phyloP scores from a whole-genome alignment of 2,113 vertebrate species.

The Alethe diademata region DNA sequence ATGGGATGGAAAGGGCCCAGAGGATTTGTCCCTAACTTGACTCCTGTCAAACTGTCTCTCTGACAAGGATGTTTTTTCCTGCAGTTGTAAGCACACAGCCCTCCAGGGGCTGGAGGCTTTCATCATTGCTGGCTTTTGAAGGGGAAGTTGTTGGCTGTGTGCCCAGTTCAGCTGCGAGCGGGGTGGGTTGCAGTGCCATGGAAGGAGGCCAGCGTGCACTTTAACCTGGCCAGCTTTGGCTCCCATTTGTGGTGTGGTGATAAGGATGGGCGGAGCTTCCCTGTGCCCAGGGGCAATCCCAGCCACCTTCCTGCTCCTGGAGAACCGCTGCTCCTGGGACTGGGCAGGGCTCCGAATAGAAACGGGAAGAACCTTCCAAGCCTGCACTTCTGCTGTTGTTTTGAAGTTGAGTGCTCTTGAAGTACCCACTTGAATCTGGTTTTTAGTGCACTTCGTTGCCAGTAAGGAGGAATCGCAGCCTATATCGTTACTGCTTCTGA shows the following conservation, averaged over 20 bases:
- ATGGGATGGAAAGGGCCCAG: conserved; percentile 45
- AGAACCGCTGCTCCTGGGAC: neutral
- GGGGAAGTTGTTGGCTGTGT: conserved; percentile 76
- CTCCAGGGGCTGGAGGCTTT: conserved; percentile 71
- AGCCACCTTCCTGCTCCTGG: neutral
- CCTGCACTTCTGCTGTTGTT: neutral
- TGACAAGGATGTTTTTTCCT: conserved; percentile 83
- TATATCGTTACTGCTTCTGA: rapidly evolving
- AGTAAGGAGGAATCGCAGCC: neutral
- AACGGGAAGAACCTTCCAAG: neutral
- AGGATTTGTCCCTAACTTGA: conserved; percentile 77
- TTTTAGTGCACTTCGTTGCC: neutral
- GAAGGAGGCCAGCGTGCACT: conserved; percentile 72
- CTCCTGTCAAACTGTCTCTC: conserved; percentile 75
- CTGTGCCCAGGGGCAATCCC: neutral
- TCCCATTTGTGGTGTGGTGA: conserved; percentile 15
- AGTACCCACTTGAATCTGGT: neutral
- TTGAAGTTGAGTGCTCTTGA: neutral
- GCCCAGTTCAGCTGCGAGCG: conserved; percentile 39
- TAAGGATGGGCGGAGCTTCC: conserved; percentile 53
- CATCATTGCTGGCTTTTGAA: conserved; percentile 74
- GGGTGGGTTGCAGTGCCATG: conserved; percentile 54
- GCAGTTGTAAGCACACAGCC: conserved; percentile 57
- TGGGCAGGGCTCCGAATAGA: neutral
- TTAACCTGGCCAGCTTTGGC: conserved; percentile 44